Percentiles rank a stretch among this genome's conserved stretches.
phyloP scores from a whole-genome alignment of 2,888 invertebrate genomes.

The Melangyna quadrimaculata region DNA sequence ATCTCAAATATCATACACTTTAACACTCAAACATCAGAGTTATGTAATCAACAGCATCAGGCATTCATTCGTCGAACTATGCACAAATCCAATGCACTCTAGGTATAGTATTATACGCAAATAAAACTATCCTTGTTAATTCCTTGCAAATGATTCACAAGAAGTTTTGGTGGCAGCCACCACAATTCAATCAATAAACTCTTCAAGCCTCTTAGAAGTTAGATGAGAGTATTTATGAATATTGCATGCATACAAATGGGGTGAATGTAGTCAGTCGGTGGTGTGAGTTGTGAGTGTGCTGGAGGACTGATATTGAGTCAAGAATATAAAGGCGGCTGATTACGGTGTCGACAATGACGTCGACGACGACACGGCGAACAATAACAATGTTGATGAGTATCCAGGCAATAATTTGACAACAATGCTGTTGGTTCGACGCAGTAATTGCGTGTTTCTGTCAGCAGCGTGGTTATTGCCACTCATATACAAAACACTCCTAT shows the following conservation, averaged over 20 bases:
- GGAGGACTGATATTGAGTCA: neutral
- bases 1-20: neutral
- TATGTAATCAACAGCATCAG: constrained; percentile 48
- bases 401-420: constrained; percentile 58
- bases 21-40: constrained; percentile 41
- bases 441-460: constrained; percentile 48
- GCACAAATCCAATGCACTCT: constrained; percentile 61
- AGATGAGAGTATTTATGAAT: constrained; percentile 1
- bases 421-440: constrained; percentile 57
- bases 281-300: neutral
- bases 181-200: constrained; percentile 27
- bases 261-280: too few relatives aligned
- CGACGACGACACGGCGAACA: constrained; percentile 6
- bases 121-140: constrained; percentile 60
- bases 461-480: neutral
- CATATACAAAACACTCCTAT: neutral
- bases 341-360: neutral
- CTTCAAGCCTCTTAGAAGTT: neutral
- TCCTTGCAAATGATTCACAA: constrained; percentile 60
- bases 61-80: constrained; percentile 27
- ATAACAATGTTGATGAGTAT: constrained; percentile 35
- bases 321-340: neutral
- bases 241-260: constrained; percentile 1
- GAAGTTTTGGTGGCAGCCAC: constrained; percentile 52
- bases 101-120: constrained; percentile 6